Evolutionary conservation across 2,797 vertebrate genomes (phyloP).

Genomic region (Tokudaia tokunoshimensis): DNA sequence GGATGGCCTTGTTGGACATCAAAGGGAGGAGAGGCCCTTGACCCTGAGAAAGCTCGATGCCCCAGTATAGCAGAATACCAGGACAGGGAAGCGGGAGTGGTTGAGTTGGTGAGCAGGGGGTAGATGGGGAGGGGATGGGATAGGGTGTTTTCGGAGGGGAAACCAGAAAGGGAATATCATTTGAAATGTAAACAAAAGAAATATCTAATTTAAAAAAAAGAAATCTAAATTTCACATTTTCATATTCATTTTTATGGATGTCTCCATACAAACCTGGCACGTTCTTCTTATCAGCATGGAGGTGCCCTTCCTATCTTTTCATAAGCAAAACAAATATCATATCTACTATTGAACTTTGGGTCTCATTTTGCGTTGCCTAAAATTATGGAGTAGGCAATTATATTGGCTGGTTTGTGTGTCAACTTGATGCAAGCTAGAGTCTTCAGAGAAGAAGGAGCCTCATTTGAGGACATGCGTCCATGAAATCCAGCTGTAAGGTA

Average conservation of each 20-base stretch:
- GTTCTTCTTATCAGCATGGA: neutral
- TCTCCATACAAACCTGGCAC: neutral
- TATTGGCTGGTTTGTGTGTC: neutral
- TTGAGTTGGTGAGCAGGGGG: too few species aligned
- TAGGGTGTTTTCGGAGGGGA: too few species aligned
- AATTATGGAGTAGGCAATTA: neutral
- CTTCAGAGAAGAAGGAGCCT: neutral
- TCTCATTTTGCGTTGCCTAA: neutral
- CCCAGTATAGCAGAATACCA: too few species aligned
- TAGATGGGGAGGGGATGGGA: too few species aligned
- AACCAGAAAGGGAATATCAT: too few species aligned
- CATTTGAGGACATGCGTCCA: neutral
- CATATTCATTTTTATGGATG: neutral
- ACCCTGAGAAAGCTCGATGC: too few species aligned
- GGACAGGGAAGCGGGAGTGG: too few species aligned
- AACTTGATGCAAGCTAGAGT: neutral
- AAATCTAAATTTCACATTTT: neutral
- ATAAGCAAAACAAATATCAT: neutral
- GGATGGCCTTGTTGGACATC: too few species aligned
- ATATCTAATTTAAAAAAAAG: too few species aligned
- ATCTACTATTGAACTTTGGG: neutral
- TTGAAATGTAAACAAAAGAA: too few species aligned
- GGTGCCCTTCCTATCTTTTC: neutral
- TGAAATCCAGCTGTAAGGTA: neutral
- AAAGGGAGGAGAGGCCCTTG: too few species aligned